These are phyloP conservation scores for Ispidina picta DNA, from an alignment of 2,797 vertebrate species.

Conservation along the genomic window DNA sequence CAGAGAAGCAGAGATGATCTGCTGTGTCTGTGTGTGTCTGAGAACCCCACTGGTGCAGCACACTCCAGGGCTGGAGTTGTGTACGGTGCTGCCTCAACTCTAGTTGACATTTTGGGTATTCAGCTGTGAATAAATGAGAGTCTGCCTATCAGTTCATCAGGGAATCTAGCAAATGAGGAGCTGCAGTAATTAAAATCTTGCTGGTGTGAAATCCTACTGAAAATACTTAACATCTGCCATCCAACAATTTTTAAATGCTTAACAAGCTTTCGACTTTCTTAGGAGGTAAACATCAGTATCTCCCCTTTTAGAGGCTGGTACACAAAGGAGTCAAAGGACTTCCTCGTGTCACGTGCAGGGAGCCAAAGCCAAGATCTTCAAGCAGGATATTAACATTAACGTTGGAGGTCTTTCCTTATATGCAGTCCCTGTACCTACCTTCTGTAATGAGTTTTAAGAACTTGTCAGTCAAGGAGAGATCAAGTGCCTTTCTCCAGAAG, in stretches of 20 bases:
- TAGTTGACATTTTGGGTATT: neutral
- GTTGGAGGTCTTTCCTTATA: neutral
- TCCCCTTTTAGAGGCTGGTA: neutral
- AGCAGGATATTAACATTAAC: neutral
- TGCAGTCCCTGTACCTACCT: neutral
- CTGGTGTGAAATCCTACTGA: slow-evolving; percentile 27
- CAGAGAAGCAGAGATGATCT: neutral
- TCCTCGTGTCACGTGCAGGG: neutral
- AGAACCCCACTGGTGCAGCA: neutral
- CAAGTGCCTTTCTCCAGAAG: neutral
- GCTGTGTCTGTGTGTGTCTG: neutral
- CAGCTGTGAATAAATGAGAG: slow-evolving; percentile 1
- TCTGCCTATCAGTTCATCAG: slow-evolving; percentile 28
- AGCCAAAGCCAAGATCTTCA: neutral
- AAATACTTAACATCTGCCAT: slow-evolving; percentile 29
- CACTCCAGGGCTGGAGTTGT: neutral
- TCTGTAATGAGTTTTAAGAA: neutral
- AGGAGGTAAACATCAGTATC: neutral
- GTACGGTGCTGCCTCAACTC: neutral
- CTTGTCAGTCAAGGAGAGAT: neutral
- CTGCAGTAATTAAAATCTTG: slow-evolving; percentile 35
- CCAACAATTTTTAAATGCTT: neutral
- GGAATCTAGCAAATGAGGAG: slow-evolving; percentile 36
- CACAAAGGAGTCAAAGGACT: neutral
- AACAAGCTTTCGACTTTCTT: slow-evolving; percentile 2